Conservation (phyloP, 2,888 invertebrate genomes). For the Brachyptera putata region DNA sequence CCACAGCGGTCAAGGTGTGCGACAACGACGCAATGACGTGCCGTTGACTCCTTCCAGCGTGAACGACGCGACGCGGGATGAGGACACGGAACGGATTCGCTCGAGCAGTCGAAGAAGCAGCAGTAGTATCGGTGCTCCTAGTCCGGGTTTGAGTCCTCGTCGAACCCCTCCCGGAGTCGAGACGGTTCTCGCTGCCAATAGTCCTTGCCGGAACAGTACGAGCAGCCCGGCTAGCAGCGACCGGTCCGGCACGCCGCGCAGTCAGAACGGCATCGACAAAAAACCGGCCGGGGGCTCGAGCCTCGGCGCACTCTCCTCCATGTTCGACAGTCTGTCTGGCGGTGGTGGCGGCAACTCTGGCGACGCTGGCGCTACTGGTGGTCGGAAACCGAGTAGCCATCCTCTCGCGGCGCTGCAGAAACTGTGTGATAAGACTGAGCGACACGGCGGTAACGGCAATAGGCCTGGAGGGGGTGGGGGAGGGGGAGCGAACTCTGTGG, state of each 20-base stretch:
- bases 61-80: slow-evolving; percentile 31
- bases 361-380: slow-evolving; percentile 53
- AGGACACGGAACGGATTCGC: slow-evolving; percentile 31
- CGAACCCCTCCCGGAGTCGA: slow-evolving; percentile 46
- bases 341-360: slow-evolving; percentile 39
- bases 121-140: slow-evolving; percentile 35
- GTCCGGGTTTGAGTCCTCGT: slow-evolving; percentile 43
- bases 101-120: slow-evolving; percentile 33
- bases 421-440: slow-evolving; percentile 92
- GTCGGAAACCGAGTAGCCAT: slow-evolving; percentile 68
- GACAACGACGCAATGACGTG: slow-evolving; percentile 40
- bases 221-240: slow-evolving; percentile 69
- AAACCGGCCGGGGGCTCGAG: slow-evolving; percentile 51
- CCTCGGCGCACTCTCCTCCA: slow-evolving; percentile 78
- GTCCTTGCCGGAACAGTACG: slow-evolving; percentile 59
- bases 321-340: slow-evolving; percentile 82
- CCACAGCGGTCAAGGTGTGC: slow-evolving; percentile 43
- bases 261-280: slow-evolving; percentile 55
- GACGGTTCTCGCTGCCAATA: slow-evolving; percentile 43
- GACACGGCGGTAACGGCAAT: slow-evolving; percentile 49
- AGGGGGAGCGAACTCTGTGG: slow-evolving; percentile 38
- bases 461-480: slow-evolving; percentile 40
- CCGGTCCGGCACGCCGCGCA: slow-evolving; percentile 70
- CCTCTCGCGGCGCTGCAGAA: slow-evolving; percentile 93
- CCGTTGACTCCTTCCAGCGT: slow-evolving; percentile 32